Evolutionary conservation across 64 coral and sea anemone genomes (phyloP).

Genomic region (Montipora sp.): DNA sequence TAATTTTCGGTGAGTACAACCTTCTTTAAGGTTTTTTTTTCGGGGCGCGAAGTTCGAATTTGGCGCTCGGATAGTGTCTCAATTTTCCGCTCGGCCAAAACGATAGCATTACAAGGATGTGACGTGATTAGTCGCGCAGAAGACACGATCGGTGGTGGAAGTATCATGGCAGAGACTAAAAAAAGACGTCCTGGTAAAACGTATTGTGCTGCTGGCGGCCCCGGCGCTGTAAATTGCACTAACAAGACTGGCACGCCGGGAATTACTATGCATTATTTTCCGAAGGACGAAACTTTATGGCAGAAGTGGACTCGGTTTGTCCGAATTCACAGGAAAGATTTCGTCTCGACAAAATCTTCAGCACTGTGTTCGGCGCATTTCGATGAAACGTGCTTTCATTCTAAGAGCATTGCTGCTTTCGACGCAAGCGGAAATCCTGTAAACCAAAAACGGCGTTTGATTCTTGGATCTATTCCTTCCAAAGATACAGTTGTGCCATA

Average conservation of each 20-base stretch:
- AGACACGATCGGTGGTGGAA: slow-evolving; percentile 25
- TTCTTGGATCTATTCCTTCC: no score
- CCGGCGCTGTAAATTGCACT: slow-evolving; percentile 27
- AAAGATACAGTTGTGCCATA: no score
- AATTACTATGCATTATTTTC: slow-evolving; percentile 58
- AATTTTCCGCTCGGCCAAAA: slow-evolving; percentile 14
- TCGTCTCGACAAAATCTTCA: background rate
- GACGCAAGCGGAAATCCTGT: no score
- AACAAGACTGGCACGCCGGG: slow-evolving; percentile 1
- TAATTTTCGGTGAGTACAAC: no score
- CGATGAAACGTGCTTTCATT: background rate
- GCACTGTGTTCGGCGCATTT: background rate
- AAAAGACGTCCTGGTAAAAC: background rate
- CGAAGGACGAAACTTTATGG: slow-evolving; percentile 18
- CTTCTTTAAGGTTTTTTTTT: no score
- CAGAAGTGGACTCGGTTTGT: slow-evolving; percentile 32
- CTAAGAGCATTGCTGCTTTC: background rate
- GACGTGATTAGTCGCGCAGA: slow-evolving; percentile 14
- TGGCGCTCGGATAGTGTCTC: no score
- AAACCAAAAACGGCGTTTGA: no score
- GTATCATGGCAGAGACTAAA: no score
- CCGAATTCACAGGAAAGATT: slow-evolving; percentile 2
- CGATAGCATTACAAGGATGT: slow-evolving; percentile 52
- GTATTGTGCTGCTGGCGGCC: slow-evolving; percentile 44
- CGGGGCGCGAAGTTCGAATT: no score